These are phyloP conservation scores for Urocitellus parryii DNA, from an alignment of 2,113 vertebrate species.

Conservation along the genomic window DNA sequence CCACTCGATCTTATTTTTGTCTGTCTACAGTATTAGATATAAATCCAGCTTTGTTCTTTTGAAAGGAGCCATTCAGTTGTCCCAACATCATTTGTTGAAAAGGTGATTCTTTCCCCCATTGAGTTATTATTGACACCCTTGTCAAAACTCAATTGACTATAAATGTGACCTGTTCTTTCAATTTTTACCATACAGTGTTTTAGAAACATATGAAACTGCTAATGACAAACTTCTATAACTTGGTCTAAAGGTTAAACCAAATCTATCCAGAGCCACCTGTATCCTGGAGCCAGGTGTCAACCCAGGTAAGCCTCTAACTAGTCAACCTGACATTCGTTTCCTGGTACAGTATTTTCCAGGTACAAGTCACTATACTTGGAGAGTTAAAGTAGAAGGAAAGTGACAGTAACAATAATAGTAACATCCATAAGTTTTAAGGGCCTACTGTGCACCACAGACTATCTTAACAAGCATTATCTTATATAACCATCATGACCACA, in stretches of 20 bases:
- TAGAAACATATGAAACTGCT: neutral
- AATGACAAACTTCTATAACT: neutral
- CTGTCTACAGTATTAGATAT: neutral
- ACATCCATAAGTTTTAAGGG: neutral
- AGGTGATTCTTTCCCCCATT: neutral
- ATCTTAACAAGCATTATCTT: neutral
- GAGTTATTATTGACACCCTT: neutral
- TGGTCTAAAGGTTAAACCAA: neutral
- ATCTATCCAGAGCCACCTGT: neutral
- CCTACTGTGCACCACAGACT: neutral
- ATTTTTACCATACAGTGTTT: neutral
- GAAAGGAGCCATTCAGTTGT: neutral
- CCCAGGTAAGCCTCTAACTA: neutral
- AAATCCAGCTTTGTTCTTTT: neutral
- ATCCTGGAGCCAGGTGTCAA: neutral
- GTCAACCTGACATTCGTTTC: accelerated
- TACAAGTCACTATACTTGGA: too few species aligned
- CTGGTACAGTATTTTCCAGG: neutral
- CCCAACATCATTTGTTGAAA: neutral
- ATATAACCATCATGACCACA: neutral
- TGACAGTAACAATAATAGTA: neutral
- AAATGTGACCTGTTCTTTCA: neutral
- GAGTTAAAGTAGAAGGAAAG: neutral
- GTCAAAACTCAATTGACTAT: neutral
- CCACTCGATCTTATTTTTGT: neutral